A percentile compares a stretch with the other conserved stretches of the same genome.
phyloP scores from a whole-genome alignment of 1,140 invertebrate genomes.

The Eueides isabella region DNA sequence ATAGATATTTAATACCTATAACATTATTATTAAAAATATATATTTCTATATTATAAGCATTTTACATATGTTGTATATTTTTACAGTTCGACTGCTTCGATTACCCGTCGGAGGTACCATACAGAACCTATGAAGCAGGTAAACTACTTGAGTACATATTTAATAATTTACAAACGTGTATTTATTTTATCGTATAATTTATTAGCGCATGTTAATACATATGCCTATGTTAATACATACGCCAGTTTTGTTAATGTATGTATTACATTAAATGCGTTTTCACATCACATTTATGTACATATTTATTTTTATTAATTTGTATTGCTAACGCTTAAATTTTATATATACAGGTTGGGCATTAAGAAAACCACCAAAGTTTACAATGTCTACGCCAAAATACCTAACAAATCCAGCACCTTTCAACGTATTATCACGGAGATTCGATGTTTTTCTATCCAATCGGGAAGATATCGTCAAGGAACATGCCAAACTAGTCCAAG shows the following conservation, averaged over 20 bases:
- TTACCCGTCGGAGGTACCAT: constrained; percentile 41
- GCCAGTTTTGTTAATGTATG: too few relatives aligned
- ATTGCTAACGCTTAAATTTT: too few relatives aligned
- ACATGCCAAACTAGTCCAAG: constrained; percentile 72
- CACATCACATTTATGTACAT: too few relatives aligned
- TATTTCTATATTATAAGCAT: background rate
- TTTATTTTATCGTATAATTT: too few relatives aligned
- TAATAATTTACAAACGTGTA: too few relatives aligned
- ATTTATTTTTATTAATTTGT: too few relatives aligned
- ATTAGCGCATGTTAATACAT: too few relatives aligned
- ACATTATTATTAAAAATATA: too few relatives aligned
- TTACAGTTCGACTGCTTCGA: constrained; percentile 70
- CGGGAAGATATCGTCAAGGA: constrained; percentile 70
- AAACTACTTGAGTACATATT: background rate
- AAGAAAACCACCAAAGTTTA: background rate
- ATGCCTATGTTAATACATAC: too few relatives aligned
- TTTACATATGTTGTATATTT: background rate
- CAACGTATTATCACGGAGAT: constrained; percentile 41
- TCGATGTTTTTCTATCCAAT: constrained; percentile 51
- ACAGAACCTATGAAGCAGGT: constrained; percentile 53
- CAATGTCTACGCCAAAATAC: constrained; percentile 31
- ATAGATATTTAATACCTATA: too few relatives aligned
- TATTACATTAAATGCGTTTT: too few relatives aligned
- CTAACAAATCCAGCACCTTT: constrained; percentile 23
- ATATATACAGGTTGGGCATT: background rate